Base-by-base conservation (phyloP, 2,113 vertebrate species). In the Nothoprocta perdicaria region DNA sequence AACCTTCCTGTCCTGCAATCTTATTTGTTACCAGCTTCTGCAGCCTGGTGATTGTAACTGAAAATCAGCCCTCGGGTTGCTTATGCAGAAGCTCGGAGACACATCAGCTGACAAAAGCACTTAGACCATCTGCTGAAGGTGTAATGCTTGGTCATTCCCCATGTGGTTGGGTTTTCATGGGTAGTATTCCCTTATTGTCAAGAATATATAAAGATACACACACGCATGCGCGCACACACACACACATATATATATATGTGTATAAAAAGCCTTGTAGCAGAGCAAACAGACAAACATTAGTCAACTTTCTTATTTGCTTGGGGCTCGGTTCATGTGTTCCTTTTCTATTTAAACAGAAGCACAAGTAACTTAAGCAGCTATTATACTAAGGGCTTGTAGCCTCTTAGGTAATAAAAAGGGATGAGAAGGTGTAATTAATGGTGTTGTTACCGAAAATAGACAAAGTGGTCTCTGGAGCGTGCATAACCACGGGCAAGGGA, bases 301-400 rank as follows among this genome's bases (percentile, higher is more conserved):
- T 72, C 61, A 68, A 57, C 23, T 78, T 92, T n/a, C 22, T 12
- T 53, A 1, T 53, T 86, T 88, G 9, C 52, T 40, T 84, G 21
- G 48, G 40, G 53, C 14, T 53, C 29, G 62, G 10, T 74, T 66
- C 46, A 63, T 60, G 9, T 69, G 43, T 7, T 65, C 43, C 17
- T 62, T 83, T 90, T 68, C 83, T 33, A 40, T 65, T 63, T 71
- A 77, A 55, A 72, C 68, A 80, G 80, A 94, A 92, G 95, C 86
- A 93, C 84, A 94, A 65, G 5, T 69, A 93, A 67, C 55, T 55
- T n/a, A 67, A 90, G 60, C 79, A 91, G 41, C 46, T 83, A 5
- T 82, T 82, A 55, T 65, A 83, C 29, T n/a, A 31, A 16, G 58
- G 46, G 43, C 60, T 82, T 55, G 40, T 45, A 73, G 22, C 17